These are phyloP conservation scores for Phoebastria nigripes DNA, from an alignment of 2,797 vertebrate species.

Conservation along the genomic window DNA sequence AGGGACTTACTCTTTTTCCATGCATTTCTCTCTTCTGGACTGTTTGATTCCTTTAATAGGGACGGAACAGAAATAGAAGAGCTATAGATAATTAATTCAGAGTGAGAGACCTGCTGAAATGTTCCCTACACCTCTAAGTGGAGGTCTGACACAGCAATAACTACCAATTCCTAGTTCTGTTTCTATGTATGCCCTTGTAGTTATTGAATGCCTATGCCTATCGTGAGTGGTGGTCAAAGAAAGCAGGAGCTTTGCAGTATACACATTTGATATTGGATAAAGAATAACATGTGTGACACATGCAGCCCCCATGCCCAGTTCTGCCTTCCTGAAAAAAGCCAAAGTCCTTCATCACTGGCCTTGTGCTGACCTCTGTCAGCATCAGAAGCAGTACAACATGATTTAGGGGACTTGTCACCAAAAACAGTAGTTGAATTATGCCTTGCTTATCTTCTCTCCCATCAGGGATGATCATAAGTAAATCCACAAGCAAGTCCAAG, in stretches of 20 bases:
- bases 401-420: not conserved
- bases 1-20: not conserved
- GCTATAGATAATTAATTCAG: not conserved
- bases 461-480: not conserved
- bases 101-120: not conserved
- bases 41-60: not conserved
- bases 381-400: not conserved
- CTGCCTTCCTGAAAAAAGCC: not conserved
- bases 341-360: not conserved
- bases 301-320: rapidly evolving
- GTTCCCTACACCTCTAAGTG: not conserved
- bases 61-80: not conserved
- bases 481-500: not conserved
- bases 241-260: not conserved
- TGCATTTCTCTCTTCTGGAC: not conserved
- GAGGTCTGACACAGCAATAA: not conserved
- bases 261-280: not conserved
- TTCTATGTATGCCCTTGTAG: not conserved
- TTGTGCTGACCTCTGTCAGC: not conserved
- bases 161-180: not conserved
- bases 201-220: not conserved
- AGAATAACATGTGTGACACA: not conserved
- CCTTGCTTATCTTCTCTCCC: not conserved
- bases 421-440: not conserved
- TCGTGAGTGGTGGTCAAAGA: not conserved